Base-by-base conservation (phyloP, 2,113 vertebrate genomes). In the Suricata suricatta region DNA sequence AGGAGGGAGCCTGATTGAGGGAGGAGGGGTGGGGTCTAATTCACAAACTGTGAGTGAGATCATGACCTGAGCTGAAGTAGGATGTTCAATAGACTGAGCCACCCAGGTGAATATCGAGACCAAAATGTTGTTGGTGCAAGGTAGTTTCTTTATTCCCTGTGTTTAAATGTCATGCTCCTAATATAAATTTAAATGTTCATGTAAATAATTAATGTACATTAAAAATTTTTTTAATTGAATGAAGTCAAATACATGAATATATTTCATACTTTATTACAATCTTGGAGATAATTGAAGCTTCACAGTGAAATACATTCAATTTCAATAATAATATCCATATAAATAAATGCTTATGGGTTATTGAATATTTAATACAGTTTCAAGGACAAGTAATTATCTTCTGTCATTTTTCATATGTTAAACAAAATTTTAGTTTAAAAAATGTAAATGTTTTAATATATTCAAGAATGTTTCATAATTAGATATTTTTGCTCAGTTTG, bases 231-330 rank as follows among this genome's bases (percentile, higher is more conserved):
- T 35, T n/a, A 93, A 95, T 69, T 92, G 69, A 92, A 89, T 93
- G 44, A 94, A 74, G n/a, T 94, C 33, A 97, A 86, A 91, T 83
- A 95, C 54, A 79, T 95, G 83, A 94, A 94, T 90, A 7, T 90
- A 74, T 94, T 93, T 94, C 27, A 92, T 85, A 85, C 17, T 92
- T 91, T 93, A 86, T 89, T 92, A 88, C 86, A 91, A 91, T 83
- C 80, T 97, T 54, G 76, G 54, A 83, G 47, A 85, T 82, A 94
- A 90, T 84, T 85, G 64, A 96, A 95, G 81, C 69, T 81, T 97
- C 80, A 95, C 2, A 31, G 47, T 96, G 93, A 97, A 97, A 96
- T 97, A 72, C 2, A 95, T 96, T 96, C 63, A 97, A 50, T 97
- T 97, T 83, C 29, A 94, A 66, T 95, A 91, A 86, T 93, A 95